Conservation (phyloP, 2,888 invertebrate species). For the Thyatira batis region DNA sequence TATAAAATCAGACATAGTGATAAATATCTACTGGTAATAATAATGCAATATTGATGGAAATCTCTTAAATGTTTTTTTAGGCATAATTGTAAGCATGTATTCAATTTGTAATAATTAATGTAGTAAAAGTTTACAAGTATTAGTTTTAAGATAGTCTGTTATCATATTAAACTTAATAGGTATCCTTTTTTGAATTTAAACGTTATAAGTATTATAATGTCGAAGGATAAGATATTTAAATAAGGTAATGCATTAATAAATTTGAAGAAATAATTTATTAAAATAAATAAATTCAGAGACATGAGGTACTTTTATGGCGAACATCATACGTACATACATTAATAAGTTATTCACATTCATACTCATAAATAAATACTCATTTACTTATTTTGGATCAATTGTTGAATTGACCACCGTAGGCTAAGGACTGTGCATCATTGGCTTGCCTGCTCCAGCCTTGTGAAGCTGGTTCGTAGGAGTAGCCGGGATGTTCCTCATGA, state of each 20-base stretch:
- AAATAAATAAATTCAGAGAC: slow-evolving; percentile 53
- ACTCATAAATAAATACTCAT: slow-evolving; percentile 43
- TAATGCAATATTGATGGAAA: no score
- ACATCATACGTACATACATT: slow-evolving; percentile 30
- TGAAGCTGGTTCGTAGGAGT: slow-evolving; percentile 77
- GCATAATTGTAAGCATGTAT: no score
- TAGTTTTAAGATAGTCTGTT: not conserved
- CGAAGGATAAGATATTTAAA: not conserved
- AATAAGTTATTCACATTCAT: slow-evolving; percentile 34
- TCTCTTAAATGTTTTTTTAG: no score
- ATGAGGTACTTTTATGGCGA: slow-evolving; percentile 69
- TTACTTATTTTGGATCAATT: slow-evolving; percentile 42
- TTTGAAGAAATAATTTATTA: slow-evolving; percentile 40
- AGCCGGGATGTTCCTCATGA: slow-evolving; percentile 81
- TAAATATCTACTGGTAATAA: no score
- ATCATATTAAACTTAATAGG: no score
- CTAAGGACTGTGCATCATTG: slow-evolving; percentile 85
- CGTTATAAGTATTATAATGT: no score
- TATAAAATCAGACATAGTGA: no score
- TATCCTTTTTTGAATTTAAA: no score
- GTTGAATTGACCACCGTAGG: slow-evolving; percentile 80
- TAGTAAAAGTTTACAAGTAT: no score
- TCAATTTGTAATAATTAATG: no score
- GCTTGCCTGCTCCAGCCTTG: slow-evolving; percentile 85
- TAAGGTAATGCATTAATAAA: slow-evolving; percentile 5